phyloP scores from a whole-genome alignment of 2,113 vertebrate genomes.

The Malurus elegans region DNA sequence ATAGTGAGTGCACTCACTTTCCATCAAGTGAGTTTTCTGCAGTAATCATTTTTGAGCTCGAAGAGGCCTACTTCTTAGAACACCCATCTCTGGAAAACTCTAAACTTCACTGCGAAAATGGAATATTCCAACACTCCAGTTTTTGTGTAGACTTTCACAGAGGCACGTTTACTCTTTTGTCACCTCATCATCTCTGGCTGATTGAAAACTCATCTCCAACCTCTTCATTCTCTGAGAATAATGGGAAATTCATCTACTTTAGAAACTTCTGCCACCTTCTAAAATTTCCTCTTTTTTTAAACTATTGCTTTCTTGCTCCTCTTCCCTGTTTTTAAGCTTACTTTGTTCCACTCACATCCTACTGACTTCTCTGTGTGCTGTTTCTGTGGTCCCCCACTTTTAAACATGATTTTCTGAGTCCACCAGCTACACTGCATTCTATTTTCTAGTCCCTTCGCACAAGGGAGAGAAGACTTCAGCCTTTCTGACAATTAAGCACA shows the following conservation, averaged over 20 bases:
- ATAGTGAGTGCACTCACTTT: background rate
- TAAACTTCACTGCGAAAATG: background rate
- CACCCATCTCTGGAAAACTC: background rate
- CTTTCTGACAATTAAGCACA: background rate
- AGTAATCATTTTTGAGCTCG: background rate
- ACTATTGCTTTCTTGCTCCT: background rate
- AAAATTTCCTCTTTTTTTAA: background rate
- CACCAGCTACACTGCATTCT: background rate
- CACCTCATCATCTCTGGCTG: background rate
- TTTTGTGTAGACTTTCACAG: background rate
- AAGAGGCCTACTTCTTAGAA: background rate
- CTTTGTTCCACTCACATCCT: background rate
- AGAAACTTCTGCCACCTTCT: background rate
- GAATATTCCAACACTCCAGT: background rate
- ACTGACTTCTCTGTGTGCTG: background rate
- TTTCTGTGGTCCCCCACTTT: background rate
- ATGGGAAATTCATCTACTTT: background rate
- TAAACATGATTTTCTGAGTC: background rate
- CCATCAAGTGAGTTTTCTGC: background rate
- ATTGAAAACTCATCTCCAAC: background rate
- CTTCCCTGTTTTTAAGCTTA: background rate
- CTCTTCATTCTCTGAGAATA: background rate
- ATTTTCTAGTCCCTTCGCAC: background rate
- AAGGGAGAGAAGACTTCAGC: background rate
- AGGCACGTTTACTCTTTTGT: background rate